These are phyloP conservation scores for Episyrphus balteatus DNA, from an alignment of 1,140 invertebrate genomes.

Conservation along the genomic window DNA sequence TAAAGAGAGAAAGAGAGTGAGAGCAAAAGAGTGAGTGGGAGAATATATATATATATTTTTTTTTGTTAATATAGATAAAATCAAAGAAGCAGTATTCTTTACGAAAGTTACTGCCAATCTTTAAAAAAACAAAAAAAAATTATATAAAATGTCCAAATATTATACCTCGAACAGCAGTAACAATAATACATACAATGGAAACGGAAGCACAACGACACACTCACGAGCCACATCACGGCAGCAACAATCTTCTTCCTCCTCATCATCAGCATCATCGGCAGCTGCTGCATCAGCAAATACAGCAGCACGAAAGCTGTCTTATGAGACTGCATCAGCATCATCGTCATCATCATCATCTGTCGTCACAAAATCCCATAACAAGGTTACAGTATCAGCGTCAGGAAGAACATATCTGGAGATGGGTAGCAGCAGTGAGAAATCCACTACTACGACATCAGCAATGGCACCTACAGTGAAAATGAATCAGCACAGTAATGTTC, in stretches of 20 bases:
- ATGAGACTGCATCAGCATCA: slow-evolving; percentile 3
- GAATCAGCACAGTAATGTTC: slow-evolving; percentile 42
- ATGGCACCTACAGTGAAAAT: slow-evolving; percentile 3
- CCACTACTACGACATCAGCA: neutral
- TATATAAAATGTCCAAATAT: slow-evolving; percentile 29
- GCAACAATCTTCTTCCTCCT: neutral
- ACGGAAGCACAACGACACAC: slow-evolving; percentile 1
- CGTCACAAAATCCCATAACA: neutral
- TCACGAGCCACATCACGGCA: neutral
- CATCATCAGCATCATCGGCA: slow-evolving; percentile 3
- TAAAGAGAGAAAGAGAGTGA: neutral
- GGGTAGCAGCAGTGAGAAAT: too few species aligned
- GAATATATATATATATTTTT: neutral
- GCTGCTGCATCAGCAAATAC: slow-evolving; percentile 12
- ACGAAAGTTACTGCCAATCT: neutral
- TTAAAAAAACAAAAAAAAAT: neutral
- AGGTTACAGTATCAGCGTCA: neutral
- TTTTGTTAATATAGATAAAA: too few species aligned
- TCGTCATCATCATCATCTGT: slow-evolving; percentile 5
- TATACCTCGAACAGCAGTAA: slow-evolving; percentile 6
- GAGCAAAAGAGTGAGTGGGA: slow-evolving; percentile 6
- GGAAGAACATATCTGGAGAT: too few species aligned
- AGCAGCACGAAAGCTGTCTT: slow-evolving; percentile 6
- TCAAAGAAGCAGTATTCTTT: too few species aligned
- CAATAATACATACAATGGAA: neutral